Base-by-base conservation (phyloP, 2,888 invertebrate genomes). In the Eurytoma adleriae region DNA sequence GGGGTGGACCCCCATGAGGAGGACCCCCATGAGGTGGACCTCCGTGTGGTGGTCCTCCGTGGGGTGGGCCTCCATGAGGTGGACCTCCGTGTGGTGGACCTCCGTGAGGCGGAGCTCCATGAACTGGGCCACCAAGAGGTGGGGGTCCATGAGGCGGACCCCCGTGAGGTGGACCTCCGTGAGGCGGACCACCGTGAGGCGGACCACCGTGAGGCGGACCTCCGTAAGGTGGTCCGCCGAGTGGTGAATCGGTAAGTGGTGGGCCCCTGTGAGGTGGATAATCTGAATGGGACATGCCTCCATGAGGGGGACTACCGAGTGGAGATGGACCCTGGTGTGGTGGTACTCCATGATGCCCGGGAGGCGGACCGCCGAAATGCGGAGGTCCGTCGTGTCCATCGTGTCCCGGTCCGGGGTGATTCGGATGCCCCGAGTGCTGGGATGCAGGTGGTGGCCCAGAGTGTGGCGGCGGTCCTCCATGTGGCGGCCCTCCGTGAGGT, bases 121-220 rank as follows among this genome's bases (percentile, higher is more conserved):
- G 67, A n/a, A 2, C 1, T 2, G 24, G 24, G 2, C 24, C 24
- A 2, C 24, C 24, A 2, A 1, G 64, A 0, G 68, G 79, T 59
- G 79, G 78, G 10, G 66, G 71, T 1, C 78, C 66, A 48, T 70
- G 68, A 7, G 50, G 75, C 0, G 69, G 64, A 20, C 56, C 79
- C 5, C 74, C 74, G 13, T 54, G 66, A 14, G 75, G 75, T 20
- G 80, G 80, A 3, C 69, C 80, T 20, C 77, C 78, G 18, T 78
- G 54, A 0, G 76, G 62, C 12, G 57, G 59, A 0, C 92, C 92
- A 83, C 92, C 92, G 90, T 93, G 92, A 85, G 93, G 92, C 85
- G 89, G 88, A 70, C 70, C 77, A 0, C 64, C 74, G 20, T 83
- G 83, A 12, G 85, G 83, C 14, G 61, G 69, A 10, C 64, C 79